Evolutionary conservation across 1,140 invertebrate genomes (phyloP).

Genomic region (Plutomurus gul): DNA sequence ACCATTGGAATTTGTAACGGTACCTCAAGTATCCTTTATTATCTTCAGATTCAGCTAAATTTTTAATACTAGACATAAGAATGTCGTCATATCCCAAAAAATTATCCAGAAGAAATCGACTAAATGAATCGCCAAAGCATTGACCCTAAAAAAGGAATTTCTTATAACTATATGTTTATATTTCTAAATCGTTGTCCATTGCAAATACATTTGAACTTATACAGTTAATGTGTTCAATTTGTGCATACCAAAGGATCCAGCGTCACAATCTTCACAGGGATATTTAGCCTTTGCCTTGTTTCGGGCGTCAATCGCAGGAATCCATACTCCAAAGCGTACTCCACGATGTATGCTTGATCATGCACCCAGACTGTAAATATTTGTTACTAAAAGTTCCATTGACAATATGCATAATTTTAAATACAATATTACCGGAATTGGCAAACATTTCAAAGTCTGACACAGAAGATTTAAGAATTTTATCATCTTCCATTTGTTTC

Average conservation of each 20-base stretch:
- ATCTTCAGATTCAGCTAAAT: slow-evolving; percentile 91
- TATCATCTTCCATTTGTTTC: slow-evolving; percentile 49
- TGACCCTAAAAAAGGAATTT: slow-evolving; percentile 75
- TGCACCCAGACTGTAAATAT: slow-evolving; percentile 72
- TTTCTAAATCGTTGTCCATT: neutral
- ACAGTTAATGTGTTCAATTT: neutral
- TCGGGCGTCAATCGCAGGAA: slow-evolving; percentile 86
- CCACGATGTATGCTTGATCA: slow-evolving; percentile 90
- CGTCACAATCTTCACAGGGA: slow-evolving; percentile 89
- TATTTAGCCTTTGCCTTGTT: slow-evolving; percentile 81
- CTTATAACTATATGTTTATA: neutral
- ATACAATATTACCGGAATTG: slow-evolving; percentile 43
- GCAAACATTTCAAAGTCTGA: slow-evolving; percentile 53
- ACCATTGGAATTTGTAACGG: neutral
- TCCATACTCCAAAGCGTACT: slow-evolving; percentile 97
- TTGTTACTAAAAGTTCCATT: neutral
- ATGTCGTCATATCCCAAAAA: slow-evolving; percentile 96
- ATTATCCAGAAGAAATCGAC: slow-evolving; percentile 85
- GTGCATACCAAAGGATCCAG: slow-evolving; percentile 87
- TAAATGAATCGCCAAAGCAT: slow-evolving; percentile 93
- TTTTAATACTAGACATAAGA: slow-evolving; percentile 94
- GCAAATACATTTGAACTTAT: neutral
- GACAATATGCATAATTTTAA: neutral
- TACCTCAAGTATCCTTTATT: slow-evolving; percentile 75
- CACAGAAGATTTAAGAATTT: slow-evolving; percentile 45